These are phyloP conservation scores for Meleagris gallopavo DNA, from an alignment of 2,113 vertebrate genomes.

Conservation along the genomic window DNA sequence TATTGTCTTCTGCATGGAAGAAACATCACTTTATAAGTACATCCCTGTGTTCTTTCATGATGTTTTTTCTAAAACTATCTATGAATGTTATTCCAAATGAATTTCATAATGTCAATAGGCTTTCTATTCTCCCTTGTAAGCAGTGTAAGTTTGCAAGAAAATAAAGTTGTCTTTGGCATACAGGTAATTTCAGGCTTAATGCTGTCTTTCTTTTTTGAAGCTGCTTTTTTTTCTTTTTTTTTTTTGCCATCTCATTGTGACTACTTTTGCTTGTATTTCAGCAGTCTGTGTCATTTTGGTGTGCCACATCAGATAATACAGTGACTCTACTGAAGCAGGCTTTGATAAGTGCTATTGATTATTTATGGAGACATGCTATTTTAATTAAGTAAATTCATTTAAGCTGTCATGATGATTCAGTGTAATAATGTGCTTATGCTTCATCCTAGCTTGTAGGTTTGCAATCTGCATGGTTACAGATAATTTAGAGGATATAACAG, in stretches of 20 bases:
- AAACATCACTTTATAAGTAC: background rate
- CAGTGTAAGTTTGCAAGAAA: background rate
- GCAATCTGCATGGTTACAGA: background rate
- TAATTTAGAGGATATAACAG: background rate
- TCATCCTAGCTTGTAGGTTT: background rate
- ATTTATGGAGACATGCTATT: conserved; percentile 70
- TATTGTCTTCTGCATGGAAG: background rate
- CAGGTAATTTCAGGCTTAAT: background rate
- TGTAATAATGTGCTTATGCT: background rate
- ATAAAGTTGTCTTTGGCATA: background rate
- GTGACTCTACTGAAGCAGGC: conserved; percentile 52
- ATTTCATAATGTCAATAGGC: background rate
- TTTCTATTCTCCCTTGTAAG: background rate
- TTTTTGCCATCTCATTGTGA: background rate
- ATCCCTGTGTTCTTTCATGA: background rate
- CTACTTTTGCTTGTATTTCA: background rate
- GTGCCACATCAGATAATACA: conserved; percentile 20
- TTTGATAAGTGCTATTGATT: conserved; percentile 68
- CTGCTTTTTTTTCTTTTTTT: background rate
- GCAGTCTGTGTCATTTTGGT: conserved; percentile 5
- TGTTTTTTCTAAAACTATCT: background rate
- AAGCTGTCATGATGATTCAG: conserved; percentile 51
- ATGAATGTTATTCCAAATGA: background rate
- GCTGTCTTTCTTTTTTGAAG: background rate
- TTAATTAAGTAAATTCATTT: conserved; percentile 63